phyloP scores from a whole-genome alignment of 1,140 invertebrate genomes.

The Andricus grossulariae region DNA sequence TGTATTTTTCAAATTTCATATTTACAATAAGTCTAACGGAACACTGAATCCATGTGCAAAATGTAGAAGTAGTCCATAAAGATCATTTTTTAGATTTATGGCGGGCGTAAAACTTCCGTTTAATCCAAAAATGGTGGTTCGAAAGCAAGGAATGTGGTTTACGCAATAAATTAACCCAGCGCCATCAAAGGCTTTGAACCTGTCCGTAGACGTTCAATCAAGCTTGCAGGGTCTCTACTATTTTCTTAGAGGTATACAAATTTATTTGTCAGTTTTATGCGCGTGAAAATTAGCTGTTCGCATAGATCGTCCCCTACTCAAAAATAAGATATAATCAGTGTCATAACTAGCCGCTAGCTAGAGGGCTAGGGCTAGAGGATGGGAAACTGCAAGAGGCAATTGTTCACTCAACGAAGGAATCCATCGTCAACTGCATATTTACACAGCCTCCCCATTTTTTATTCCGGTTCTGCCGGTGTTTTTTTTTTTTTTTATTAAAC shows the following conservation, averaged over 20 bases:
- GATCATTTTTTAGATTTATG: conserved; percentile 10
- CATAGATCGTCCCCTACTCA: neutral
- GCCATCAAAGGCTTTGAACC: conserved; percentile 17
- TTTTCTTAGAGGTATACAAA: neutral
- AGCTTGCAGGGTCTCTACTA: conserved; percentile 1
- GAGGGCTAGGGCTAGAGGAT: neutral
- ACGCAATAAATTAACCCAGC: conserved; percentile 7
- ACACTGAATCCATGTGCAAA: neutral
- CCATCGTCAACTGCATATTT: conserved; percentile 25
- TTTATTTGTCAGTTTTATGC: conserved; percentile 16
- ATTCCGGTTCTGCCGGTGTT: conserved; percentile 25
- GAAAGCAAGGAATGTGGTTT: conserved; percentile 20
- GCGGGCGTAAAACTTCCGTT: conserved; percentile 1
- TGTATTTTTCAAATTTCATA: no score
- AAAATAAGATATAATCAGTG: conserved; percentile 14
- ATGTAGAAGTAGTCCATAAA: neutral
- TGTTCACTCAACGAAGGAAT: conserved; percentile 14
- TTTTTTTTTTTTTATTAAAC: conserved; percentile 6
- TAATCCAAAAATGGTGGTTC: conserved; percentile 5
- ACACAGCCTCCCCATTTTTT: conserved; percentile 27
- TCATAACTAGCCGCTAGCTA: neutral
- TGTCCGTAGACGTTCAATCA: conserved; percentile 6
- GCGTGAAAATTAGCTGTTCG: conserved; percentile 1
- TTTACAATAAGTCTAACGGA: neutral
- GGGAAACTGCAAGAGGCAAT: conserved; percentile 10